Conservation (phyloP, 53 echinoderm and acorn worm genomes). For the Luidia sarsii region DNA sequence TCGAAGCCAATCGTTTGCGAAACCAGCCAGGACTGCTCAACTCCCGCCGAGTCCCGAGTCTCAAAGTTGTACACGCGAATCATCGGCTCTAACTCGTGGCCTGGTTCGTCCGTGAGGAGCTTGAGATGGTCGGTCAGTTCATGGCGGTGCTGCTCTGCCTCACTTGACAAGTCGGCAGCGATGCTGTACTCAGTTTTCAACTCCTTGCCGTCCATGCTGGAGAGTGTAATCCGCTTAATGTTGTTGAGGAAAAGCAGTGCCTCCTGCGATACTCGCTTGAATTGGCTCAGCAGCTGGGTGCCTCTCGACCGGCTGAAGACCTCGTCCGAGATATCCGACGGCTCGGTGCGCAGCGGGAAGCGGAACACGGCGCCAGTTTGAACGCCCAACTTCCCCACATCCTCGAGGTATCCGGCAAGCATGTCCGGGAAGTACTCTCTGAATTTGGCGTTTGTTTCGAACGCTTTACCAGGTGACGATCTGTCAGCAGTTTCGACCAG, state of each 20-base stretch:
- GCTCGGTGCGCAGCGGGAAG: slow-evolving; percentile 28
- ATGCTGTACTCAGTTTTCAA: slow-evolving; percentile 45
- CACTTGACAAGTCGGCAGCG: slow-evolving; percentile 30
- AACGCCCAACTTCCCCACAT: slow-evolving; percentile 11
- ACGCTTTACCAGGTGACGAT: slow-evolving; percentile 56
- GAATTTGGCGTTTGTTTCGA: neutral
- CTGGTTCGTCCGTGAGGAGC: slow-evolving; percentile 1
- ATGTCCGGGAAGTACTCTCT: slow-evolving; percentile 52
- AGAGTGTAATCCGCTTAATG: slow-evolving; percentile 71
- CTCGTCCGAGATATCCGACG: slow-evolving; percentile 24
- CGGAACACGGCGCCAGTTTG: slow-evolving; percentile 41
- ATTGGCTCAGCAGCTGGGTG: neutral
- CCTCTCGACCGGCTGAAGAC: neutral
- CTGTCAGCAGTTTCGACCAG: slow-evolving; percentile 45
- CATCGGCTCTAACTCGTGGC: neutral
- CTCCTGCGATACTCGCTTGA: slow-evolving; percentile 29
- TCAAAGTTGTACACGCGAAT: slow-evolving; percentile 9
- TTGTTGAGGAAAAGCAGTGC: slow-evolving; percentile 80
- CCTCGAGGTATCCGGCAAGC: slow-evolving; percentile 45
- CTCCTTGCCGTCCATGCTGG: slow-evolving; percentile 53
- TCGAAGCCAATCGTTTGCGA: slow-evolving; percentile 70
- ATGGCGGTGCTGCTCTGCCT: slow-evolving; percentile 8
- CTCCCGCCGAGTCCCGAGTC: slow-evolving; percentile 5
- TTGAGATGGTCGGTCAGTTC: slow-evolving; percentile 26
- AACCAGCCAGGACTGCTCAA: slow-evolving; percentile 70